Evolutionary conservation across 2,888 invertebrate genomes (phyloP).

Genomic region (Trachelus stipa): DNA sequence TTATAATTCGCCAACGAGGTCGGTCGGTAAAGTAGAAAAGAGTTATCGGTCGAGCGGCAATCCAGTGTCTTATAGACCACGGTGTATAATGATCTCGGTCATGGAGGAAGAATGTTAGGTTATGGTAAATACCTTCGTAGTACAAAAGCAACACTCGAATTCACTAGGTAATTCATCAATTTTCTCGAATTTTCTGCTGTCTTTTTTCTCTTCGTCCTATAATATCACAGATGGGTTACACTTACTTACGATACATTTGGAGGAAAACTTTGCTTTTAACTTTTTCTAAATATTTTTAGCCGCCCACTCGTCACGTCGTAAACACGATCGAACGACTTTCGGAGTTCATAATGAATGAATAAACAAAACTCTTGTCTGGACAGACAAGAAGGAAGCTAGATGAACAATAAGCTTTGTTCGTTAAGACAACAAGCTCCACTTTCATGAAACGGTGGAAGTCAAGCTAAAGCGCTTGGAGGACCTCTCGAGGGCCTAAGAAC

Average conservation of each 20-base stretch:
- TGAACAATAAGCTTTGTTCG: neutral
- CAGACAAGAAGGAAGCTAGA: neutral
- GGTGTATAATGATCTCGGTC: neutral
- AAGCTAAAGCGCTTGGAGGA: neutral
- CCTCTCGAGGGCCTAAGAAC: neutral
- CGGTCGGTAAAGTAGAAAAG: neutral
- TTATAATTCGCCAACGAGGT: neutral
- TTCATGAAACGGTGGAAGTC: neutral
- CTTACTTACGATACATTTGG: slow-evolving; percentile 29
- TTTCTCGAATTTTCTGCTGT: slow-evolving; percentile 74
- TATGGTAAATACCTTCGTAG: slow-evolving; percentile 83
- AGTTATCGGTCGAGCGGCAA: neutral
- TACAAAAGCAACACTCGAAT: slow-evolving; percentile 98
- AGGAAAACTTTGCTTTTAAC: neutral
- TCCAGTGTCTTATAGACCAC: neutral
- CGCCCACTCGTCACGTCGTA: neutral
- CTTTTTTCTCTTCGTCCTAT: slow-evolving; percentile 75
- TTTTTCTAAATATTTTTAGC: neutral
- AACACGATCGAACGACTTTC: neutral
- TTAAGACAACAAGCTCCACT: neutral
- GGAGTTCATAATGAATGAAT: neutral
- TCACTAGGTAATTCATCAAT: slow-evolving; percentile 93
- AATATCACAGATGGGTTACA: slow-evolving; percentile 58
- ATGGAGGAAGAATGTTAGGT: slow-evolving; percentile 41
- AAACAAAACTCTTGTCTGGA: neutral